Evolutionary conservation across 2,113 vertebrate species (phyloP).

Genomic region (Carlito syrichta): DNA sequence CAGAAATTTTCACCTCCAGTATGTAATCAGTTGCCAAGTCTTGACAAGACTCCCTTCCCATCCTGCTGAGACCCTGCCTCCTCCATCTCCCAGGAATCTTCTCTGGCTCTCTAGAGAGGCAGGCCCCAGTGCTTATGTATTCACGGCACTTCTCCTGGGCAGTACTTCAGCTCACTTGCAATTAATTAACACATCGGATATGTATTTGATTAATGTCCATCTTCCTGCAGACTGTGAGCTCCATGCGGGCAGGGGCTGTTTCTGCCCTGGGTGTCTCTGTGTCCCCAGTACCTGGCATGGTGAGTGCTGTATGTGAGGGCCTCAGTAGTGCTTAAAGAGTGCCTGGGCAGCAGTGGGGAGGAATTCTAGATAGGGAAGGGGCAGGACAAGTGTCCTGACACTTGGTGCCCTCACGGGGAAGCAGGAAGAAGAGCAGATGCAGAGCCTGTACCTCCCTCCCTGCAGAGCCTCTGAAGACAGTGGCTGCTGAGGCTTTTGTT

Average conservation of each 20-base stretch:
- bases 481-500: not conserved
- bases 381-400: not conserved
- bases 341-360: not conserved
- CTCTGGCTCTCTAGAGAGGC: not conserved
- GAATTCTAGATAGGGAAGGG: not conserved
- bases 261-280: not conserved
- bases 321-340: not conserved
- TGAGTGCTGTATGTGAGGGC: not conserved
- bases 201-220: not conserved
- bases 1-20: not conserved
- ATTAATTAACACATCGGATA: not conserved
- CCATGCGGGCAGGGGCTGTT: not conserved
- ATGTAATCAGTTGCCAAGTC: not conserved
- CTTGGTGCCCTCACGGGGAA: not conserved
- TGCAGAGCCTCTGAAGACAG: not conserved
- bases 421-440: not conserved
- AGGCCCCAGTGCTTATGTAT: not conserved
- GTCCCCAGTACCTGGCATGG: not conserved
- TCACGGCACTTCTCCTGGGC: not conserved
- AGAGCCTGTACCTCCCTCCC: rapidly evolving
- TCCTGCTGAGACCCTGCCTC: not conserved
- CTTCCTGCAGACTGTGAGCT: not conserved
- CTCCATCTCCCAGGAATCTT: not conserved
- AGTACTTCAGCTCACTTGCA: not conserved
- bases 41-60: not conserved